These are phyloP conservation scores for Cettia cetti DNA, from an alignment of 2,113 vertebrate genomes.

Conservation along the genomic window DNA sequence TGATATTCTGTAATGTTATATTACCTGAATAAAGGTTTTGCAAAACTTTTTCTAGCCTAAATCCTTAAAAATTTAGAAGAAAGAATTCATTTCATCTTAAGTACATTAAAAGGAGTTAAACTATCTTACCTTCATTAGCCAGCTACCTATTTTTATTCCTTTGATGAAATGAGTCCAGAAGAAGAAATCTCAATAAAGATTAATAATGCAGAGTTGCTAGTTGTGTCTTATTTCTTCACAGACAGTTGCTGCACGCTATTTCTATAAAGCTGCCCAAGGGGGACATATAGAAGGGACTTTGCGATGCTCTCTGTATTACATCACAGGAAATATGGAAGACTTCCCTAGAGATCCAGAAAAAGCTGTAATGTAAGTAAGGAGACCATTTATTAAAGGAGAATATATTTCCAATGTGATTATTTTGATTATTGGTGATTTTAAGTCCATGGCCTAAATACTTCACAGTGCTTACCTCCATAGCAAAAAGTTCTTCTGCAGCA, in stretches of 20 bases:
- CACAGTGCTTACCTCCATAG: neutral
- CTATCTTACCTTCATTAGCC: neutral
- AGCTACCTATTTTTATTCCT: neutral
- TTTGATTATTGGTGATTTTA: neutral
- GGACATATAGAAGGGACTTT: constrained; percentile 85
- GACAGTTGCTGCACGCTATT: constrained; percentile 84
- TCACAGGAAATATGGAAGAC: constrained; percentile 81
- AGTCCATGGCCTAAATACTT: neutral
- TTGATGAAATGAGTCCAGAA: neutral
- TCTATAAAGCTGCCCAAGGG: constrained; percentile 81
- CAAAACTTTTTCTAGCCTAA: neutral
- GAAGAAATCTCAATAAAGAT: neutral
- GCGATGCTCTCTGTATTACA: constrained; percentile 82
- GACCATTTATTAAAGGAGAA: neutral
- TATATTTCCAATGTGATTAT: neutral
- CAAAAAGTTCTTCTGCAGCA: neutral
- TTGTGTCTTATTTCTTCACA: constrained; percentile 54
- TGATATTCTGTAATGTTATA: neutral
- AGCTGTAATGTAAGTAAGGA: constrained; percentile 84
- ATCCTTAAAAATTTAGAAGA: neutral
- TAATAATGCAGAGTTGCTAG: neutral
- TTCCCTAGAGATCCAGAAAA: constrained; percentile 80
- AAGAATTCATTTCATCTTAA: neutral
- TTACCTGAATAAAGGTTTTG: neutral
- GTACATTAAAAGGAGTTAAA: neutral